These are phyloP conservation scores for Drosophila koepferae DNA, from an alignment of 2,888 invertebrate genomes.

Conservation along the genomic window DNA sequence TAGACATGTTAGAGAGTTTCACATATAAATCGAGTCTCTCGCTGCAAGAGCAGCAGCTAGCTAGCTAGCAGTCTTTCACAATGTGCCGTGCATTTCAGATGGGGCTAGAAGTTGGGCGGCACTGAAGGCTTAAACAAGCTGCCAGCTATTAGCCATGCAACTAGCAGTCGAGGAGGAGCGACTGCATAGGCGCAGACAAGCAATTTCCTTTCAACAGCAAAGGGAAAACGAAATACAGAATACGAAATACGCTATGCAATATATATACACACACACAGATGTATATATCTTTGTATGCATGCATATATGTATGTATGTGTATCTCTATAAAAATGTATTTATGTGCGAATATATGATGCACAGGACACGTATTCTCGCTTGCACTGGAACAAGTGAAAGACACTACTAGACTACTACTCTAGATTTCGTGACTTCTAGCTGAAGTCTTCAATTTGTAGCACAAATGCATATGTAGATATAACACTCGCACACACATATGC, in stretches of 20 bases:
- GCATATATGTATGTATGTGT: not conserved
- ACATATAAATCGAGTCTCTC: constrained; percentile 63
- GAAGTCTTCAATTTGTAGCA: constrained; percentile 77
- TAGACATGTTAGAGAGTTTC: constrained; percentile 63
- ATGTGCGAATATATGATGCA: constrained; percentile 20
- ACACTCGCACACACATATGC: not conserved
- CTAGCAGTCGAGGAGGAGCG: constrained; percentile 20
- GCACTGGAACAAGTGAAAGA: constrained; percentile 39
- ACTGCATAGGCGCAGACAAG: constrained; percentile 17
- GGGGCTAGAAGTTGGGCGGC: constrained; percentile 32
- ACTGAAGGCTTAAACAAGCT: constrained; percentile 65
- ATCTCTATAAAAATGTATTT: not conserved
- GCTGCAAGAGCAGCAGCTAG: constrained; percentile 27
- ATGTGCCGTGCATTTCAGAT: constrained; percentile 57
- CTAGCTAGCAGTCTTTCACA: constrained; percentile 23
- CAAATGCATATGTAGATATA: constrained; percentile 32
- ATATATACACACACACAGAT: constrained; percentile 1
- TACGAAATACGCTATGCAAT: constrained; percentile 43
- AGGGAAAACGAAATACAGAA: constrained; percentile 61
- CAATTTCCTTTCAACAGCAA: constrained; percentile 70
- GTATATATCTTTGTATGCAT: constrained; percentile 10
- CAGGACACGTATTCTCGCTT: constrained; percentile 53
- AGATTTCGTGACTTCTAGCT: constrained; percentile 77
- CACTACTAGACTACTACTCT: constrained; percentile 75
- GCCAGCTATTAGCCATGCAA: constrained; percentile 71